A percentile compares a stretch with the other conserved stretches of the same genome.
These are phyloP conservation scores for Lomographa bimaculata DNA, from an alignment of 2,888 invertebrate genomes.

Conservation along the genomic window DNA sequence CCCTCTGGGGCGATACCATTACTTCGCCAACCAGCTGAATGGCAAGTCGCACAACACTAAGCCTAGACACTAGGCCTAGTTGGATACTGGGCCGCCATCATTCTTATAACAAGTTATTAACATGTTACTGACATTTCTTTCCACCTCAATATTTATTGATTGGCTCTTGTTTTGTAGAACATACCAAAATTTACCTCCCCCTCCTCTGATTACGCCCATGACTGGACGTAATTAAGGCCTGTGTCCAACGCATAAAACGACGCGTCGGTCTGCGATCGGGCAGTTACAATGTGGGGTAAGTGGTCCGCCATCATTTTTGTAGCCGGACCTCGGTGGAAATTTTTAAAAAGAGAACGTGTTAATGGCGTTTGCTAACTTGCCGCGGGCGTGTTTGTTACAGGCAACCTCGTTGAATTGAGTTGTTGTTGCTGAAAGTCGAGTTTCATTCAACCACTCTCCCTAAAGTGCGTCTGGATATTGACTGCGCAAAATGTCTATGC, in stretches of 20 bases:
- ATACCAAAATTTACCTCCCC: no score
- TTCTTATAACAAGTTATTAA: no score
- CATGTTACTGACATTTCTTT: no score
- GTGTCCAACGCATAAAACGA: slow-evolving; percentile 40
- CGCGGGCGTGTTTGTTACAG: slow-evolving; percentile 16
- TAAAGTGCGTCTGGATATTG: slow-evolving; percentile 6
- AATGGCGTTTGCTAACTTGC: slow-evolving; percentile 25
- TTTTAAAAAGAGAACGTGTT: slow-evolving; percentile 24
- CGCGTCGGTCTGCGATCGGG: slow-evolving; percentile 26
- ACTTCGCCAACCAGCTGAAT: no score
- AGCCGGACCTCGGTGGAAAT: slow-evolving; percentile 15
- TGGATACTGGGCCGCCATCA: no score
- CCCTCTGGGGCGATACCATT: no score
- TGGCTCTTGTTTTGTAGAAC: no score
- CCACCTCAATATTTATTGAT: no score
- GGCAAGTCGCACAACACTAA: no score
- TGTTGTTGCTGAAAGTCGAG: slow-evolving; percentile 13
- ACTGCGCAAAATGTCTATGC: not conserved
- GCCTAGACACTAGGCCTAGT: no score
- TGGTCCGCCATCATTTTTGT: slow-evolving; percentile 29
- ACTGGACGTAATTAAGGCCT: slow-evolving; percentile 52
- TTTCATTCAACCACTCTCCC: slow-evolving; percentile 12
- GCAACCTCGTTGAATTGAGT: slow-evolving; percentile 17
- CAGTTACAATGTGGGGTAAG: slow-evolving; percentile 30
- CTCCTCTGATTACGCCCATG: slow-evolving; percentile 3